Evolutionary conservation across 2,797 vertebrate species (phyloP).

Genomic region (Poeciliopsis gracilis): DNA sequence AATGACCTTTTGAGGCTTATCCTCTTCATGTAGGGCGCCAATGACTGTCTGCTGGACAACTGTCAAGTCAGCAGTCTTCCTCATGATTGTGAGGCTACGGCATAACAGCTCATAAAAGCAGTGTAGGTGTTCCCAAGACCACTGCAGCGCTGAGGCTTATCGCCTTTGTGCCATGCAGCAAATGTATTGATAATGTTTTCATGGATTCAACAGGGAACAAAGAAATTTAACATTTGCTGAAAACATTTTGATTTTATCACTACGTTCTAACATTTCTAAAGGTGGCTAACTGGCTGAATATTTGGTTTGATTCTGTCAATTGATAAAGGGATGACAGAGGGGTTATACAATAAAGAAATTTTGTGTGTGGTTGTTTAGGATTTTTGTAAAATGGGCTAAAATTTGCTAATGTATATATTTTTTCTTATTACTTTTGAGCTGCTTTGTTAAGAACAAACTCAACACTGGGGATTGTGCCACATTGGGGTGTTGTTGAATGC

Average conservation of each 20-base stretch:
- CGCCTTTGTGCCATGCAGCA: background rate
- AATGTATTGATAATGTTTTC: background rate
- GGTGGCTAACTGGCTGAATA: background rate
- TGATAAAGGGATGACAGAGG: background rate
- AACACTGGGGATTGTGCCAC: too few species aligned
- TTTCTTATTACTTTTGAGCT: background rate
- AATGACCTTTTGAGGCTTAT: conserved; percentile 5
- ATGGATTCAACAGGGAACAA: background rate
- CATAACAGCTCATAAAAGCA: background rate
- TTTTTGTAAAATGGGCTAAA: background rate
- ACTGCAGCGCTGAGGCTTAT: background rate
- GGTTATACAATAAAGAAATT: background rate
- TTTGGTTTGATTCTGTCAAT: background rate
- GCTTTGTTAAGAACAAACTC: background rate
- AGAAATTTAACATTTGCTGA: background rate
- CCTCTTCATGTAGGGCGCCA: background rate
- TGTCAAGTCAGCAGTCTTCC: conserved; percentile 5
- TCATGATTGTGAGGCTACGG: background rate
- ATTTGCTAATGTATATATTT: too few species aligned
- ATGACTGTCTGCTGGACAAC: conserved; percentile 6
- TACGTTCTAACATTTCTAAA: background rate
- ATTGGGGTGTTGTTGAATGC: background rate
- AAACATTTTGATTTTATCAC: background rate
- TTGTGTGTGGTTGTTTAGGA: background rate
- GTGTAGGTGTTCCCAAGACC: background rate